These are phyloP conservation scores for Craniophora ligustri DNA, from an alignment of 2,888 invertebrate genomes.

Conservation along the genomic window DNA sequence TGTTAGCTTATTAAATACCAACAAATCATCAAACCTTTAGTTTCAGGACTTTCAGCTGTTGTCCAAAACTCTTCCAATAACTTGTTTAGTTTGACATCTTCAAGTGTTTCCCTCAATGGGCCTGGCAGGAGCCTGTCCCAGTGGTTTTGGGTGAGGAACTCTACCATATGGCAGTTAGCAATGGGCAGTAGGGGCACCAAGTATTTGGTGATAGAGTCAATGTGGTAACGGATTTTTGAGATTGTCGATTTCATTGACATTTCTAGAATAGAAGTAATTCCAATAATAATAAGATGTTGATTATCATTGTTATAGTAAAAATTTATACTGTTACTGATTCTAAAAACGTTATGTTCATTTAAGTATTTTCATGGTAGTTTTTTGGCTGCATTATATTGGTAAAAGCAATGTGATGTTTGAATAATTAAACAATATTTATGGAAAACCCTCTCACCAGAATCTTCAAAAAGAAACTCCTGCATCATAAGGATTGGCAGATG, in stretches of 20 bases:
- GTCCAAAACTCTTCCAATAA: conserved; percentile 87
- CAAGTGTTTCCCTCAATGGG: conserved; percentile 84
- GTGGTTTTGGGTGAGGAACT: conserved; percentile 89
- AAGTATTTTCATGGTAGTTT: no score
- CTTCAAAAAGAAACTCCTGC: conserved; percentile 89
- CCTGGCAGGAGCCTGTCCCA: conserved; percentile 90
- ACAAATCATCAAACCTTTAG: conserved; percentile 11
- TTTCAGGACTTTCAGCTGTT: conserved; percentile 36
- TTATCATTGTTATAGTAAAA: no score
- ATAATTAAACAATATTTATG: no score
- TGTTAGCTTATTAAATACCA: no score
- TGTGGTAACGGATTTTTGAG: conserved; percentile 65
- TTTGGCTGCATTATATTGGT: no score
- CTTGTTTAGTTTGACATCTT: conserved; percentile 71
- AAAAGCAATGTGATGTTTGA: conserved; percentile 17
- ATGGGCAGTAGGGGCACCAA: conserved; percentile 89
- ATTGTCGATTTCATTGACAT: conserved; percentile 63
- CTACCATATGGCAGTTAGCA: conserved; percentile 93
- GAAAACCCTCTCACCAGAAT: no score
- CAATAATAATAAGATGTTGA: no score
- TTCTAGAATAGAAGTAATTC: conserved; percentile 18
- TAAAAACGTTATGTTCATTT: no score
- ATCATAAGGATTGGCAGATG: conserved; percentile 86
- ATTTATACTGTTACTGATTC: no score
- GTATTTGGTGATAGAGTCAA: conserved; percentile 87